Percentiles rank a stretch among this genome's conserved stretches.
Conservation (phyloP, 2,888 invertebrate genomes). For the Pollenia labialis region DNA sequence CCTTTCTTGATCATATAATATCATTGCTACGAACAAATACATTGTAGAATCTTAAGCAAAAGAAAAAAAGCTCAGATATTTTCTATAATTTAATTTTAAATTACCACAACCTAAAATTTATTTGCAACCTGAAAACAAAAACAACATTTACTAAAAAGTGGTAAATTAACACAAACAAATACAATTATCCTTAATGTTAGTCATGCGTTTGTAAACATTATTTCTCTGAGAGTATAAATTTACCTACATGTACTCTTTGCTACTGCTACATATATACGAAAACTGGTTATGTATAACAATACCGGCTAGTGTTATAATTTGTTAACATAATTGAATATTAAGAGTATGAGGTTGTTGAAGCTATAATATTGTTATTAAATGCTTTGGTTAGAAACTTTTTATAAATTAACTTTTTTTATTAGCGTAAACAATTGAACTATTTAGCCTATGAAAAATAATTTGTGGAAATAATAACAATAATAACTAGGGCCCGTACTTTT, state of each 20-base stretch:
- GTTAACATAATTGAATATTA: slow-evolving; percentile 20
- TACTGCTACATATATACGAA: not conserved
- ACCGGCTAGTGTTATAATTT: slow-evolving; percentile 28
- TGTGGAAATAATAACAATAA: no score
- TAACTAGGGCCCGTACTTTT: no score
- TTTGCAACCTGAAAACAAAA: not conserved
- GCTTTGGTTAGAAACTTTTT: not conserved
- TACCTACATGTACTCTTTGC: not conserved
- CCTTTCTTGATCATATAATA: not conserved
- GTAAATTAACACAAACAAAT: slow-evolving; percentile 3
- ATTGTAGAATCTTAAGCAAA: not conserved
- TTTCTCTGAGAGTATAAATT: not conserved
- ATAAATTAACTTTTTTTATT: not conserved
- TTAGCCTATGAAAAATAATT: no score
- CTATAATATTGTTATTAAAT: slow-evolving; percentile 10
- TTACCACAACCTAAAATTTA: slow-evolving; percentile 1
- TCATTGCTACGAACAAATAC: not conserved
- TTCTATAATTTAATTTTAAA: not conserved
- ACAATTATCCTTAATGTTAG: not conserved
- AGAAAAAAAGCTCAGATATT: not conserved
- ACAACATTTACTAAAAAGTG: slow-evolving; percentile 25
- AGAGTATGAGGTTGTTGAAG: not conserved
- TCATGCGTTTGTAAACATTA: slow-evolving; percentile 25
- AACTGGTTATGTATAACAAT: slow-evolving; percentile 26
- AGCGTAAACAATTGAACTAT: no score